Evolutionary conservation across 2,797 vertebrate genomes (phyloP), one percentile per base, ranked within the genome.

Genomic region (Tachyglossus aculeatus): DNA sequence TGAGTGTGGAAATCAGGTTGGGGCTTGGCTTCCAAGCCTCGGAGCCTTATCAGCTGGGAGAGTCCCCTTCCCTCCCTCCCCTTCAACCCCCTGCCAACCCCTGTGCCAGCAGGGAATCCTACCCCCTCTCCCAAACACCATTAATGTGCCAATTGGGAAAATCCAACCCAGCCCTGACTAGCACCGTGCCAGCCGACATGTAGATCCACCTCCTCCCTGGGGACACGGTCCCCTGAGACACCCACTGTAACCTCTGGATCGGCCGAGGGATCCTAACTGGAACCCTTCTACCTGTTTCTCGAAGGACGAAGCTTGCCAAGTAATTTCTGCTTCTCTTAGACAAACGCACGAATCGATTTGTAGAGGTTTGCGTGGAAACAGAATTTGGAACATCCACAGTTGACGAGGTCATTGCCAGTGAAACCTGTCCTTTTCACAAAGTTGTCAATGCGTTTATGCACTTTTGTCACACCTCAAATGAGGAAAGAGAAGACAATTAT

Each of bases 161-260:
- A n/a, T n/a, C n/a, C n/a, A n/a, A n/a, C n/a, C n/a, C n/a, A n/a
- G n/a, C n/a, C n/a, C n/a, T n/a, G n/a, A n/a, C n/a, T n/a, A n/a
- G n/a, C n/a, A n/a, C 51, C 0, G 1, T 77, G 86, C 88, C 89
- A 93, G 90, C 89, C 89, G 91, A 91, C 78, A 90, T 75, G 5
- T 74, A 81, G 81, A 88, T 71, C 84, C 84, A 80, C 81, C 82
- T 77, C 84, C 44, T 88, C 58, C 86, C 81, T 90, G 93, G 89
- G 90, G 90, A 91, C 86, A 75, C 74, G 64, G 71, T 91, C 89
- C 93, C 92, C 88, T 85, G 82, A 75, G 91, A 80, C 86, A 90
- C 84, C 91, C 60, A 88, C 81, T 90, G 87, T 90, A 91, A 91
- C 89, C 89, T 91, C 88, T 90, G 89, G 89, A 89, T 92, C 91